phyloP scores from a whole-genome alignment of 2,888 invertebrate genomes.

The Andrena praecox region DNA sequence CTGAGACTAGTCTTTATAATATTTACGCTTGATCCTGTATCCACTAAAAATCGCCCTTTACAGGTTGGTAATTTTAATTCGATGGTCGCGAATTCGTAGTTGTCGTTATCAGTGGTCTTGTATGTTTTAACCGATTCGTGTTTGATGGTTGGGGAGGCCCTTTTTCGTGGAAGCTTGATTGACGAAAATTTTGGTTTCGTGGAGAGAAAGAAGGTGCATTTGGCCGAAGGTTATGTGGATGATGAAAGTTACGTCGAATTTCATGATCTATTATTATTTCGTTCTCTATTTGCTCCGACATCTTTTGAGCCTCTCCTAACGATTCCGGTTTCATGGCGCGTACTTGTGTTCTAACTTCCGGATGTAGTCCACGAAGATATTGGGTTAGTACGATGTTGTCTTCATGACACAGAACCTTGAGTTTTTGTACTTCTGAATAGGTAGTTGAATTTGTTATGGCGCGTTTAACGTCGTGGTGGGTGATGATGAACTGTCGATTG shows the following conservation, averaged over 20 bases:
- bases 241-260: background rate
- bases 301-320: too few relatives aligned
- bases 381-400: background rate
- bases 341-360: background rate
- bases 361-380: background rate
- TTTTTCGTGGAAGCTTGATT: background rate
- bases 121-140: too few relatives aligned
- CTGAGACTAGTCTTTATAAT: background rate
- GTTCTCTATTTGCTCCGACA: too few relatives aligned
- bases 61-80: too few relatives aligned
- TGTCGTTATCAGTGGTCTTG: background rate
- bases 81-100: too few relatives aligned
- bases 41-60: background rate
- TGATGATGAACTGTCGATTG: background rate
- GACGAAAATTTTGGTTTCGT: background rate
- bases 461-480: background rate
- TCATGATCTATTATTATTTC: too few relatives aligned
- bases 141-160: too few relatives aligned
- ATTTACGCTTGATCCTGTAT: background rate
- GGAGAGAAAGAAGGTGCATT: too few relatives aligned
- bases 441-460: constrained; percentile 6
- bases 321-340: background rate
- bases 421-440: background rate
- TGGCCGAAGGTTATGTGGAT: too few relatives aligned
- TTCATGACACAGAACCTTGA: background rate